Base-by-base conservation (phyloP, 2,888 invertebrate genomes). In the Nysson spinosus region DNA sequence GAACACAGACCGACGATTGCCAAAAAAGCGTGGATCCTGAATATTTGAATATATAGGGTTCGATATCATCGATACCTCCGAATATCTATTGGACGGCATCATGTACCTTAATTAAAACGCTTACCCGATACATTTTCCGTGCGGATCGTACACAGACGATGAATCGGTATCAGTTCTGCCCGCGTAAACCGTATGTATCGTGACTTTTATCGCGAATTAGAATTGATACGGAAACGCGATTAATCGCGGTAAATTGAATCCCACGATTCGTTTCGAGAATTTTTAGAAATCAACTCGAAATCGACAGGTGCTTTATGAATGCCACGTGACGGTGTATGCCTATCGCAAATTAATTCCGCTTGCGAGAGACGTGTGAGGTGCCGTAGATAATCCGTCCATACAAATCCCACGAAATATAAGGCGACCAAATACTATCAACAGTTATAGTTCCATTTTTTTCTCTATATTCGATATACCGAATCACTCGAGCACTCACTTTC, bases 231-330 rank as follows among this genome's bases (percentile, higher is more conserved):
- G 49, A 50, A 40, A 22, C 42, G 43, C 44, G 64, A 69, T 69
- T 69, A 60, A 60, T 51, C 71, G 51, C 50, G 61, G 47, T 62
- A 75, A 75, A 74, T 74, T 75, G 56, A 66, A 56, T 68, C 57
- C 19, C 39, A 24, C 57, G 55, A 66, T 71, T 58, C 54, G 40
- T 14, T 52, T n/a, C n/a, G n/a, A 55, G 37, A 66, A 66, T 75
- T 75, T 69, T 69, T 55, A 64, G 63, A 69, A 69, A 55, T 42
- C 24, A 43, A 40, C 47, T 37, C 62, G 60, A 47, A 72, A 75
- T 75, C 72, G 76, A 72, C 72, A 75, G 72, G 72, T 75, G 75
- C 62, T 69, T 14, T 6, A 6, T 1, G 14, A 34, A 34, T 34
- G 11, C n/a, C 16, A 16, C 7, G 43, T n/a, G 17, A 24, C 28